phyloP scores from a whole-genome alignment of 2,797 vertebrate species.

The Sebastes ruberrimus region DNA sequence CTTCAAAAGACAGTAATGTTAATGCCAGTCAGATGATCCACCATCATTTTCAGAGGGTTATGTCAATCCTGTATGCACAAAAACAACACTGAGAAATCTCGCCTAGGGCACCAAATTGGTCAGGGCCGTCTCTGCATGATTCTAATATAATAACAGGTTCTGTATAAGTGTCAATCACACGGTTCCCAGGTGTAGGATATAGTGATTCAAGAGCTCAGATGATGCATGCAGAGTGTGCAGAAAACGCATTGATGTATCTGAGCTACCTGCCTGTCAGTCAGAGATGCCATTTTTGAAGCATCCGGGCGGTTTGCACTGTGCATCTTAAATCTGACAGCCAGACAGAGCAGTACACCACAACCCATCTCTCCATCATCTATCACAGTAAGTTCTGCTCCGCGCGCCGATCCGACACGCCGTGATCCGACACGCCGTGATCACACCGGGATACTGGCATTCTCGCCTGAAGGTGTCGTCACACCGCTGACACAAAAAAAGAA shows the following conservation, averaged over 20 bases:
- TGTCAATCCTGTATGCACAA: no score
- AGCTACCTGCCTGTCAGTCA: slow-evolving; percentile 18
- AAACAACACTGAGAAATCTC: no score
- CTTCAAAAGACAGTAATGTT: no score
- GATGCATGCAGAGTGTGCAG: not conserved
- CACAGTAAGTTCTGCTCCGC: not conserved
- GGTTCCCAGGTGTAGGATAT: not conserved
- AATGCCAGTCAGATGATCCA: no score
- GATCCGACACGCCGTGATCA: no score
- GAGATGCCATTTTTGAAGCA: not conserved
- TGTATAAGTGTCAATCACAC: not conserved
- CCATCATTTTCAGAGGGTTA: no score
- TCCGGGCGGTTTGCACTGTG: not conserved
- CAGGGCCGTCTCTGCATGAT: not conserved
- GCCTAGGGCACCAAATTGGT: no score
- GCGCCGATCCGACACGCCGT: not conserved
- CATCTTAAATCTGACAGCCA: slow-evolving; percentile 29
- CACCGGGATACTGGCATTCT: not conserved
- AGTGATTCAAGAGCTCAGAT: not conserved
- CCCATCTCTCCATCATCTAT: slow-evolving; percentile 8
- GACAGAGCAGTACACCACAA: not conserved
- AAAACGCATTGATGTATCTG: not conserved
- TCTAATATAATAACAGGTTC: not conserved
- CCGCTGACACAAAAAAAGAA: not conserved
- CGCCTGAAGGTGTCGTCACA: slow-evolving; percentile 27